Conservation (phyloP, 1,140 invertebrate species). For the Thrips palmi region DNA sequence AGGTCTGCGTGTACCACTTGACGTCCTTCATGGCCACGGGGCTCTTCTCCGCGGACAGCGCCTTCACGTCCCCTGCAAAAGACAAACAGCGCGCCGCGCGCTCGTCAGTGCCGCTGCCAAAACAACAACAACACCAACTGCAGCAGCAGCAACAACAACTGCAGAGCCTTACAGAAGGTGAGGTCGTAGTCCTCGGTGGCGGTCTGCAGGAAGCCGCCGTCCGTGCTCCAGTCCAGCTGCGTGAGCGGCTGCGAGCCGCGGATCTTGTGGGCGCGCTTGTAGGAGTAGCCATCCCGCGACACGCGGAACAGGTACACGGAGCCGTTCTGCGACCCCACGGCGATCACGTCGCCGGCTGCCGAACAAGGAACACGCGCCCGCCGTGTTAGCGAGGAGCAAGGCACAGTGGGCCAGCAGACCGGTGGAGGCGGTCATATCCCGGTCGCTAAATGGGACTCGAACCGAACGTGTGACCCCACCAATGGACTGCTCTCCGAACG, state of each 20-base stretch:
- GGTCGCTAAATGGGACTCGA: no score
- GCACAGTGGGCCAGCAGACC: no score
- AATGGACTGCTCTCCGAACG: no score
- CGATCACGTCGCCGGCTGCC: slow-evolving; percentile 72
- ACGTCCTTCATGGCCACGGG: slow-evolving; percentile 74
- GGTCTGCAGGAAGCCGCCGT: slow-evolving; percentile 69
- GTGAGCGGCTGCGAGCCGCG: slow-evolving; percentile 60
- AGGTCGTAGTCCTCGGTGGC: slow-evolving; percentile 87
- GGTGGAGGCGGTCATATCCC: background rate
- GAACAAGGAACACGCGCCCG: no score
- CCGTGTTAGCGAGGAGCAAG: background rate
- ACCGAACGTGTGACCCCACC: no score
- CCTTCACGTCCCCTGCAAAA: slow-evolving; percentile 64
- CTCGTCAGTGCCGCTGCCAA: no score
- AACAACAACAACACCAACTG: no score
- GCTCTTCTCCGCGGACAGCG: slow-evolving; percentile 63
- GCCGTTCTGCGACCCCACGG: slow-evolving; percentile 79
- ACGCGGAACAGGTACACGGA: slow-evolving; percentile 70
- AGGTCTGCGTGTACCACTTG: slow-evolving; percentile 72
- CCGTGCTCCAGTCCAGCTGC: slow-evolving; percentile 80
- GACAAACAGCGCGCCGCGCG: no score
- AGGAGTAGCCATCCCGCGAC: slow-evolving; percentile 67
- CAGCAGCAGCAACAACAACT: no score
- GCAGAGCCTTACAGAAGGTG: slow-evolving; percentile 68
- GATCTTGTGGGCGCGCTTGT: slow-evolving; percentile 75